These are phyloP conservation scores for Keiferia lycopersicella DNA, from an alignment of 2,888 invertebrate genomes.

Conservation along the genomic window DNA sequence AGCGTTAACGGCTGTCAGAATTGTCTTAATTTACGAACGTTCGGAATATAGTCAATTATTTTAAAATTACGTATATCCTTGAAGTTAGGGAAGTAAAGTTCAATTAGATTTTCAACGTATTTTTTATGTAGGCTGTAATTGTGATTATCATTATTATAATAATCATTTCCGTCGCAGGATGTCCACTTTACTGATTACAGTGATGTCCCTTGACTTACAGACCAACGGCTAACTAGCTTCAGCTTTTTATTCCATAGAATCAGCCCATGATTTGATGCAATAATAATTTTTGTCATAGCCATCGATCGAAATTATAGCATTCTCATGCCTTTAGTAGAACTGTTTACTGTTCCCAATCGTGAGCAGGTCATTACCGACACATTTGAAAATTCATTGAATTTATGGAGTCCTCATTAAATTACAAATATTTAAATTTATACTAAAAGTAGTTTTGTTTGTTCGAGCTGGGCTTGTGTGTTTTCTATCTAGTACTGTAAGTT, in stretches of 20 bases:
- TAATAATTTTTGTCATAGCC: neutral
- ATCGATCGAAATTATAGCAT: neutral
- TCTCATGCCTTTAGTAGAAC: neutral
- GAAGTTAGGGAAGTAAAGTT: too few relatives aligned
- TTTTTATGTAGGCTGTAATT: too few relatives aligned
- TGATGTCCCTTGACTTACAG: neutral
- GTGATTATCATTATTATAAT: neutral
- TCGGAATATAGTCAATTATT: too few relatives aligned
- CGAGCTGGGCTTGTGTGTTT: too few relatives aligned
- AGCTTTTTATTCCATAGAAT: neutral
- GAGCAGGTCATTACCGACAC: constrained; percentile 9
- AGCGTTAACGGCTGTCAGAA: too few relatives aligned
- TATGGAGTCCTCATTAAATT: too few relatives aligned
- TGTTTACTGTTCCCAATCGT: neutral
- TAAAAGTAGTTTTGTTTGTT: too few relatives aligned
- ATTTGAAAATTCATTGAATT: constrained; percentile 8
- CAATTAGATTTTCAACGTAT: too few relatives aligned
- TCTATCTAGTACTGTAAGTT: too few relatives aligned
- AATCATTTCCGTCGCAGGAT: neutral
- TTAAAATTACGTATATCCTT: too few relatives aligned
- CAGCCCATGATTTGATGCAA: neutral
- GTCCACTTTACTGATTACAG: neutral
- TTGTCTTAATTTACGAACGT: neutral
- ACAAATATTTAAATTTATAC: too few relatives aligned
- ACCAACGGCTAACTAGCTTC: neutral